These are phyloP conservation scores for Limnephilus auricula DNA, from an alignment of 2,888 invertebrate genomes.

Conservation along the genomic window DNA sequence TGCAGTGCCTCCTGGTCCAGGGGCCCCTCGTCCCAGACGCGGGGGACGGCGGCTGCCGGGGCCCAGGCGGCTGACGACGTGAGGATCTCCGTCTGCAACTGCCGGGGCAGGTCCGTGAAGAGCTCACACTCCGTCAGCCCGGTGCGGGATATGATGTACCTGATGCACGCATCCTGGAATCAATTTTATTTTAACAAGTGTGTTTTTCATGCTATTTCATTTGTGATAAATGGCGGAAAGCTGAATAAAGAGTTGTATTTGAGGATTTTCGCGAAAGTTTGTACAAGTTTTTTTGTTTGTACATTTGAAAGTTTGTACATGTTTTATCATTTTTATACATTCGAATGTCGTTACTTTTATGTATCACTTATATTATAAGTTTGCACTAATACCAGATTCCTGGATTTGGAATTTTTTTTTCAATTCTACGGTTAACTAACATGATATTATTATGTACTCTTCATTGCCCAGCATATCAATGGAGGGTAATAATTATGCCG, in stretches of 20 bases:
- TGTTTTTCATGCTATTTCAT: neutral
- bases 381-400: no score
- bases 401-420: no score
- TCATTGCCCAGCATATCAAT: no score
- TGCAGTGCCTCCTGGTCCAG: constrained; percentile 43
- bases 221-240: neutral
- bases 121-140: constrained; percentile 77
- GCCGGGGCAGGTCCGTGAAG: constrained; percentile 78
- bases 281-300: no score
- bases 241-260: neutral
- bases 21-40: constrained; percentile 31
- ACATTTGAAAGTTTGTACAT: no score
- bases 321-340: no score
- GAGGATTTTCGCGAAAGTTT: no score
- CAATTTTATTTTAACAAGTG: constrained; percentile 54
- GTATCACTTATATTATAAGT: no score
- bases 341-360: no score
- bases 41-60: neutral
- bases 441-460: no score
- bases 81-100: constrained; percentile 77
- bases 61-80: constrained; percentile 71
- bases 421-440: no score
- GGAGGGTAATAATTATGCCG: no score
- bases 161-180: constrained; percentile 76
- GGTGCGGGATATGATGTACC: constrained; percentile 76